Base-by-base conservation (phyloP, 1,140 invertebrate genomes). In the Lanistes nyassanus region DNA sequence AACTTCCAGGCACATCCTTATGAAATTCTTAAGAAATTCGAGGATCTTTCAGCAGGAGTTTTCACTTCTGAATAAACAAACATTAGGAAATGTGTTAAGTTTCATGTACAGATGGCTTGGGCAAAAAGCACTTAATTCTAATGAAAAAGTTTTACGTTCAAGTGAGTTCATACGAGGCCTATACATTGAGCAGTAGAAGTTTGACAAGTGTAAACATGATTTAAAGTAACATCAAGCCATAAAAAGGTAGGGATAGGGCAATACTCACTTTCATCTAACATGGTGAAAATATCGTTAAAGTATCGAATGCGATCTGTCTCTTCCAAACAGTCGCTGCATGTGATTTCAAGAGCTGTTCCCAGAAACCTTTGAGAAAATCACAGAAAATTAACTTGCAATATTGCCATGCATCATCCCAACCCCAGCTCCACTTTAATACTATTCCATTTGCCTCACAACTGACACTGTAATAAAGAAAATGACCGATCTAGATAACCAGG, bases 331-430 rank as follows among this genome's bases (percentile, higher is more conserved):
- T 92, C 92, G 83, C 94, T 93, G 60, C 86, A 85, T 7, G 95
- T 93, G 77, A 97, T 93, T 62, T 93, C 92, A 72, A 93, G 93
- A 86, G 94, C 94, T 7, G 87, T 89, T 78, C 88, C 86, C 11
- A 89, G 78, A 76, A 87, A 90, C 64, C 80, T 83, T 56, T 4
- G 64, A n/a, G 11, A 47, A 74, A 37, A n/a, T n/a, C n/a, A n/a
- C n/a, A n/a, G n/a, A n/a, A n/a, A n/a, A n/a, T n/a, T n/a, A n/a
- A n/a, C n/a, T n/a, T n/a, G n/a, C n/a, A n/a, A n/a, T n/a, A n/a
- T n/a, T n/a, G n/a, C n/a, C n/a, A n/a, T n/a, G n/a, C n/a, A n/a
- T n/a, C n/a, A n/a, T n/a, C n/a, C n/a, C n/a, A n/a, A n/a, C n/a
- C n/a, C n/a, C n/a, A n/a, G n/a, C n/a, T n/a, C n/a, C n/a, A 21